Conservation (phyloP, 2,797 vertebrate genomes). For the Malacoraja senta region DNA sequence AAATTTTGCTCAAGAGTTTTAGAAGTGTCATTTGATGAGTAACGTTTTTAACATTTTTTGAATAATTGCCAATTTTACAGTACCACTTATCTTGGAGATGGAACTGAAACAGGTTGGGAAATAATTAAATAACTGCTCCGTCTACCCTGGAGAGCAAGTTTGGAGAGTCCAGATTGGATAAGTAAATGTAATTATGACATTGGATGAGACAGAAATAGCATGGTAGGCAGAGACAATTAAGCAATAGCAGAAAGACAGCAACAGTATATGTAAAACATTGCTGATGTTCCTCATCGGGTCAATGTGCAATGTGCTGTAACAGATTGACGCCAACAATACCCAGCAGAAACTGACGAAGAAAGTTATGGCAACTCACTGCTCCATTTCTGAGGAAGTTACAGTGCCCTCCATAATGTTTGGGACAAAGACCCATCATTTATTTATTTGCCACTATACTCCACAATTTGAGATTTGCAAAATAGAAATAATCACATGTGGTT, state of each 20-base stretch:
- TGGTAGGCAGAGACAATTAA: not conserved
- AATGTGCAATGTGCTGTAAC: not conserved
- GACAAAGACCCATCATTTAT: too few relatives aligned
- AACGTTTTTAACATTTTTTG: conserved; percentile 9
- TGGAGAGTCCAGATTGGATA: not conserved
- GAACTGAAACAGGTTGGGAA: not conserved
- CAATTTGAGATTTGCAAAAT: too few relatives aligned
- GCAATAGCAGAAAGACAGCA: not conserved
- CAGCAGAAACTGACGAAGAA: not conserved
- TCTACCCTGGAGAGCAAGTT: not conserved
- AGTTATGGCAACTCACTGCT: not conserved
- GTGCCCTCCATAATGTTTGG: too few relatives aligned
- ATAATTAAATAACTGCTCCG: not conserved
- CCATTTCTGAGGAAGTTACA: not conserved
- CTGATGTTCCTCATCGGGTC: not conserved
- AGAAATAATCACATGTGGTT: too few relatives aligned
- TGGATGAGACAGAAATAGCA: not conserved
- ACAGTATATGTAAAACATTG: not conserved
- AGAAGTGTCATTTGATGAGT: not conserved
- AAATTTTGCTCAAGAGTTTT: not conserved
- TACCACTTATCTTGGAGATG: not conserved
- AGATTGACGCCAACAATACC: not conserved
- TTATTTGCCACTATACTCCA: too few relatives aligned
- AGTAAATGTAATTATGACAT: not conserved
- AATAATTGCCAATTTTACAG: not conserved